These are phyloP conservation scores for Drosophila parvula DNA, from an alignment of 1,140 invertebrate species.

Conservation along the genomic window DNA sequence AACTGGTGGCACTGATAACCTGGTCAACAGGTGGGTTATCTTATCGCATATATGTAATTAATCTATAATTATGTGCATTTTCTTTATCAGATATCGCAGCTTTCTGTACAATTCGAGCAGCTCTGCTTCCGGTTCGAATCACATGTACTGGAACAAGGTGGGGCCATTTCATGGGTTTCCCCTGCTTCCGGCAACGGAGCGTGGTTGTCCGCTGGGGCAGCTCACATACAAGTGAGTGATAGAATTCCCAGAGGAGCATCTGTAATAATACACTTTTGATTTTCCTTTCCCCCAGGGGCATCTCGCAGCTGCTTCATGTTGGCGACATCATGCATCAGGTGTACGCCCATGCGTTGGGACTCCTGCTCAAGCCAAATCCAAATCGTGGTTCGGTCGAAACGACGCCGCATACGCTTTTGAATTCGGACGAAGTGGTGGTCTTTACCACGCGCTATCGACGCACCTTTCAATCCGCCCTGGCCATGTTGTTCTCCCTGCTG, in stretches of 20 bases:
- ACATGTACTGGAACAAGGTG: constrained; percentile 89
- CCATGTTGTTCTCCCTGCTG: constrained; percentile 91
- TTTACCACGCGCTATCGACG: constrained; percentile 93
- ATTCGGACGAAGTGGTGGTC: constrained; percentile 88
- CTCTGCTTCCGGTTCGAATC: constrained; percentile 85
- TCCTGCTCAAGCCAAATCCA: constrained; percentile 75
- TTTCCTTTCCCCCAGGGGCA: constrained; percentile 83
- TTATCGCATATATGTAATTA: constrained; percentile 48
- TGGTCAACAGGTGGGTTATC: constrained; percentile 84
- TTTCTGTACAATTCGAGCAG: constrained; percentile 87
- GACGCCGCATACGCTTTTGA: constrained; percentile 72
- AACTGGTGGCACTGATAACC: constrained; percentile 84
- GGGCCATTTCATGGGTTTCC: constrained; percentile 94
- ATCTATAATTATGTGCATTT: constrained; percentile 67
- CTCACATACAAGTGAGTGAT: constrained; percentile 87
- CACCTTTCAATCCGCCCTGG: constrained; percentile 95
- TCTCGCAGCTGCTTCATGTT: constrained; percentile 90
- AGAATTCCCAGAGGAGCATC: too few species aligned
- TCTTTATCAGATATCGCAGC: constrained; percentile 85
- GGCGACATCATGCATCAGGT: constrained; percentile 89
- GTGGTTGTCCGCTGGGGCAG: constrained; percentile 88
- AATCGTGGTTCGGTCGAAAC: constrained; percentile 50
- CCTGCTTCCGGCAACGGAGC: constrained; percentile 87
- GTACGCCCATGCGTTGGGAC: constrained; percentile 87
- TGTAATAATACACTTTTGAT: not conserved